Conservation (phyloP, 2,797 vertebrate genomes). For the Neosalanx taihuensis region DNA sequence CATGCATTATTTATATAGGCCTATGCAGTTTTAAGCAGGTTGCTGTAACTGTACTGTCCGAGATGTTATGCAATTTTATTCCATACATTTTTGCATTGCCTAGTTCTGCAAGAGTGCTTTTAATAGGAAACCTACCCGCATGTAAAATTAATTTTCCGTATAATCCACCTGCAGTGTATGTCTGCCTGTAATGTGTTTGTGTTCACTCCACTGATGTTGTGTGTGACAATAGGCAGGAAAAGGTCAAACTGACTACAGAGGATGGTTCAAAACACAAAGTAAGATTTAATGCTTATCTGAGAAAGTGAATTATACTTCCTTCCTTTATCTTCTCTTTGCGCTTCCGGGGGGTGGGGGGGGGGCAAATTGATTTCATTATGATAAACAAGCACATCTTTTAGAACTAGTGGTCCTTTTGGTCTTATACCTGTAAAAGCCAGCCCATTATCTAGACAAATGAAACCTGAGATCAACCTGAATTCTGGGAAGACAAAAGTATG, state of each 20-base stretch:
- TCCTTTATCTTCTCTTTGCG: background rate
- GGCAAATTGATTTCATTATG: slow-evolving; percentile 3
- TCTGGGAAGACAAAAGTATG: too few species aligned
- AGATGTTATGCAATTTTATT: background rate
- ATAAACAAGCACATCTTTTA: background rate
- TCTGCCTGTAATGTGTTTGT: slow-evolving; percentile 26
- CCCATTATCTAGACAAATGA: too few species aligned
- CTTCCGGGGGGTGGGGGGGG: background rate
- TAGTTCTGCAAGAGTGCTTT: slow-evolving; percentile 10
- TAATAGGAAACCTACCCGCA: slow-evolving; percentile 5
- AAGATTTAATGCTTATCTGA: background rate
- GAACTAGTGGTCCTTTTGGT: background rate
- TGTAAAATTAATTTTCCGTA: slow-evolving; percentile 30
- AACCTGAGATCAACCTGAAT: too few species aligned
- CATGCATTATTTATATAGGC: background rate
- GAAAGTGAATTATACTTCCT: slow-evolving; percentile 21
- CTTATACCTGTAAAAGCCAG: background rate
- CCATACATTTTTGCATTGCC: background rate
- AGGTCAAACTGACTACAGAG: slow-evolving; percentile 31
- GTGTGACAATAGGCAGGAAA: slow-evolving; percentile 18
- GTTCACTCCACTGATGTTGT: slow-evolving; percentile 4
- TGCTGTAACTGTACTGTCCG: background rate
- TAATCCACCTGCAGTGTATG: slow-evolving; percentile 36
- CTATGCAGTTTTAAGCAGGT: background rate
- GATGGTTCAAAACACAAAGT: slow-evolving; percentile 21